Base-by-base conservation (phyloP, 2,797 vertebrate species). In the Poeciliopsis infans region DNA sequence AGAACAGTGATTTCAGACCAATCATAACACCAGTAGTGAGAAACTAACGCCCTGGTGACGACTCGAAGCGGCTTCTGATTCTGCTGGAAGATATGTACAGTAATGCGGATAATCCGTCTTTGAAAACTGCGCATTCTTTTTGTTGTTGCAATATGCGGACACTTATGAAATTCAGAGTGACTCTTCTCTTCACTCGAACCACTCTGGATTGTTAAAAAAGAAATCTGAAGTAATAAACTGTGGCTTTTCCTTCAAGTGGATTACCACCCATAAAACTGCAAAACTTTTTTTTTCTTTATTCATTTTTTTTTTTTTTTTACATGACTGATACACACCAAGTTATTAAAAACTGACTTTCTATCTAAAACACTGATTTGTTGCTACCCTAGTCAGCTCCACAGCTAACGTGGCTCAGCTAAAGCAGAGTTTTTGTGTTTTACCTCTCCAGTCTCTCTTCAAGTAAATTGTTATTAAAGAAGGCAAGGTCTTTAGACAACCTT, bases 321-420 rank as follows among this genome's bases (percentile, higher is more conserved):
- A 81, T 74, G 80, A 87, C 70, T 80, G 49, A 90, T 89, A 86
- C 83, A 93, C 86, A 89, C 73, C 79, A 87, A 87, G 64, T 89
- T 89, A 89, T 89, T 81, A 72, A 92, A 91, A 90, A 90, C 68
- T 79, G 80, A 88, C 79, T 81, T 64, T 78, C 86, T 85, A 86
- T 77, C 90, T 93, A 92, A 89, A 88, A 91, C 87, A 92, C 20
- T 0, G 46, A 90, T 86, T 84, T 93, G 92, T 94, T 95, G 93
- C 95, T 96, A 95, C 92, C 87, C 92, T 93, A 89, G 89, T 93
- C 85, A 94, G 88, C 92, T 92, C 90, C 92, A 89, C 82, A 77
- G 91, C 93, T 92, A 93, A 91, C 86, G 73, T 92, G 95, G 95
- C 94, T 96, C 95, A 96, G 95, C 94, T 93, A 93, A 94, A 88